phyloP scores from a whole-genome alignment of 2,888 invertebrate genomes.

The Drosophila kokeensis region DNA sequence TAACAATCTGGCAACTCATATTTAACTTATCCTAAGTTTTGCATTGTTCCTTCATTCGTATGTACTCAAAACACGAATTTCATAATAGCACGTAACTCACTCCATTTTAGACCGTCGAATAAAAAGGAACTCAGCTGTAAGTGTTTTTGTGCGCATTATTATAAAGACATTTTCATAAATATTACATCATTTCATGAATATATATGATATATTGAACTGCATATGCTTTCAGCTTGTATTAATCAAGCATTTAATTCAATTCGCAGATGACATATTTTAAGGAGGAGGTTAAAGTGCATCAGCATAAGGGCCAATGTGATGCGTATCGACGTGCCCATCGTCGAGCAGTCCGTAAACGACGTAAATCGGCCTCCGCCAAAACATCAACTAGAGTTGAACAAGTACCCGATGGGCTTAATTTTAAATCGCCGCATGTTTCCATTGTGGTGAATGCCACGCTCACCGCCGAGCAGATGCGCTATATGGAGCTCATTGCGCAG shows the following conservation, averaged over 20 bases:
- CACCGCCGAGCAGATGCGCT: not conserved
- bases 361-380: not conserved
- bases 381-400: not conserved
- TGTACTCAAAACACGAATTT: too few species aligned
- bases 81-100: too few species aligned
- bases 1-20: too few species aligned
- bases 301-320: fast-evolving
- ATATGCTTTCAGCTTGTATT: not conserved
- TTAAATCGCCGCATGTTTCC: not conserved
- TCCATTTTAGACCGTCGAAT: too few species aligned
- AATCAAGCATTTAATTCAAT: not conserved
- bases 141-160: not conserved
- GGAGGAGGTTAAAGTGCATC: not conserved
- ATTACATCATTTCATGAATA: not conserved
- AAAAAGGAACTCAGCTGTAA: not conserved
- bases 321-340: too few species aligned
- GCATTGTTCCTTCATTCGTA: too few species aligned
- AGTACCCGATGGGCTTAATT: not conserved
- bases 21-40: too few species aligned
- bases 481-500: not conserved
- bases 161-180: not conserved
- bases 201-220: not conserved
- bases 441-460: not conserved
- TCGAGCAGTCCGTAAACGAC: not conserved
- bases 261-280: not conserved